Conservation (phyloP, 2,113 vertebrate species). For the Spea bombifrons region DNA sequence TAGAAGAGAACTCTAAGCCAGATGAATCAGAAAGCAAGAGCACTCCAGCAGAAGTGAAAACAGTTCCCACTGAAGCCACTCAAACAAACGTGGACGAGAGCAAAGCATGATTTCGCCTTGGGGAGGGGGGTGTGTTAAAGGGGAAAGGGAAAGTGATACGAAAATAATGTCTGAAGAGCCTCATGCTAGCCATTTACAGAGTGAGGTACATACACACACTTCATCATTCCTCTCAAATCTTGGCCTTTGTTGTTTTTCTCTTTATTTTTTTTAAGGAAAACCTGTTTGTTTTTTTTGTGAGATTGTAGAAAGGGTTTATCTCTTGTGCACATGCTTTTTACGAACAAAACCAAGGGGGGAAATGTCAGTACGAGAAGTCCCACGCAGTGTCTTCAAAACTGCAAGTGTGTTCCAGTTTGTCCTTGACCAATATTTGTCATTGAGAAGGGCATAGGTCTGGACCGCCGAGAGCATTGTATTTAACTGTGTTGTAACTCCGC, state of each 20-base stretch:
- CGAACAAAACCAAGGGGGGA: slow-evolving; percentile 52
- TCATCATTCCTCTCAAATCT: slow-evolving; percentile 84
- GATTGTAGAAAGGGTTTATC: slow-evolving; percentile 73
- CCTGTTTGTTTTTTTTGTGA: slow-evolving; percentile 49
- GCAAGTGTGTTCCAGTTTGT: not conserved
- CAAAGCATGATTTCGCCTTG: slow-evolving; percentile 80
- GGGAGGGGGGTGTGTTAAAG: slow-evolving; percentile 26
- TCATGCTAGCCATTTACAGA: slow-evolving; percentile 66
- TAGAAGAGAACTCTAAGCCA: slow-evolving; percentile 75
- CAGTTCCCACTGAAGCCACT: slow-evolving; percentile 84
- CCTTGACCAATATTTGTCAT: slow-evolving; percentile 28
- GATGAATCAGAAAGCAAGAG: slow-evolving; percentile 77
- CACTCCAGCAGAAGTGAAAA: slow-evolving; percentile 75
- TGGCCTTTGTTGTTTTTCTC: slow-evolving; percentile 73
- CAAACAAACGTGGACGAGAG: slow-evolving; percentile 82
- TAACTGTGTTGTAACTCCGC: not conserved
- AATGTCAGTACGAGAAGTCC: slow-evolving; percentile 13
- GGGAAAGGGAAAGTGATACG: slow-evolving; percentile 49
- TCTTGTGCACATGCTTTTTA: slow-evolving; percentile 76
- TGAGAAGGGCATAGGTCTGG: not conserved
- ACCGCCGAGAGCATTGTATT: not conserved
- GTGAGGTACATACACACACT: slow-evolving; percentile 60
- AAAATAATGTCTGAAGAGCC: slow-evolving; percentile 65
- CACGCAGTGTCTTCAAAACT: not conserved
- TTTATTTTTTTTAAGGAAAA: slow-evolving; percentile 66